phyloP scores from a whole-genome alignment of 2,797 vertebrate genomes.

The Pangasius djambal region DNA sequence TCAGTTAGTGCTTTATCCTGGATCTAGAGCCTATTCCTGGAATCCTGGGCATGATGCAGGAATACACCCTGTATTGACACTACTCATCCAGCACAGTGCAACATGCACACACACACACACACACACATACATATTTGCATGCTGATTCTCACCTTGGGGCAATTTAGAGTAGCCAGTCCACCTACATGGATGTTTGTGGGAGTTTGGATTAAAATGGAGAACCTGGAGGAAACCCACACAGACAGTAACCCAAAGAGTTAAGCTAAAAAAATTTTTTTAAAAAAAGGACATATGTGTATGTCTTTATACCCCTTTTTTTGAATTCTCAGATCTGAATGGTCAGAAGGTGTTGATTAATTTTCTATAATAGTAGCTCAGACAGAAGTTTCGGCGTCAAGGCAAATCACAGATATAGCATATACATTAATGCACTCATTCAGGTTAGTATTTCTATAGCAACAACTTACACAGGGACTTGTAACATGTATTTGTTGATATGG shows the following conservation, averaged over 20 bases:
- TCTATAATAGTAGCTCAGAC: neutral
- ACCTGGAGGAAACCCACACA: neutral
- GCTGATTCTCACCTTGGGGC: neutral
- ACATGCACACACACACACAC: neutral
- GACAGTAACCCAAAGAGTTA: neutral
- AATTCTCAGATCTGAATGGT: neutral
- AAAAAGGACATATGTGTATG: neutral
- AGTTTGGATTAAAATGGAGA: neutral
- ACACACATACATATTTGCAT: neutral
- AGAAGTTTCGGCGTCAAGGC: neutral
- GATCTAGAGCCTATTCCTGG: no score
- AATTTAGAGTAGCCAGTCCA: neutral
- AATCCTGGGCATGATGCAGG: neutral
- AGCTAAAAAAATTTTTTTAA: no score
- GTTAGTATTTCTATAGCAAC: neutral
- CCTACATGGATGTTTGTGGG: neutral
- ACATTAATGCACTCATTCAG: neutral
- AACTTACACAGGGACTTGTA: neutral
- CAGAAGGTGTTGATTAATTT: neutral
- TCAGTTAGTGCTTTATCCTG: no score
- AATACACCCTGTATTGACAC: neutral
- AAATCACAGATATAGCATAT: neutral
- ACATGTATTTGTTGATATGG: neutral
- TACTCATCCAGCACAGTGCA: neutral
- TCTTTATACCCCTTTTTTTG: neutral